phyloP scores from a whole-genome alignment of 2,797 vertebrate species.

The Gymnodraco acuticeps region DNA sequence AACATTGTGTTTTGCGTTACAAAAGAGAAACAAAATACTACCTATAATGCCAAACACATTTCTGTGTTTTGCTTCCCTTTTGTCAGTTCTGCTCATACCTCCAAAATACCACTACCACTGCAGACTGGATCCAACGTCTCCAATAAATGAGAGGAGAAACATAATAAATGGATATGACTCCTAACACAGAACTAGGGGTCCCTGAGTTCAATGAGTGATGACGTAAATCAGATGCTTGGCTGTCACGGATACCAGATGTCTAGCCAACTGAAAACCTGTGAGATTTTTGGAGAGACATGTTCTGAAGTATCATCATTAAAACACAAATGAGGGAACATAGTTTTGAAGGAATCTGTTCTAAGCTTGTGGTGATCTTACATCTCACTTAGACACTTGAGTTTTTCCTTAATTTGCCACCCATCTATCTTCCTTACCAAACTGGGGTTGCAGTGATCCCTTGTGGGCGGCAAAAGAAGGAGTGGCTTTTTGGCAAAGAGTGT shows the following conservation, averaged over 20 bases:
- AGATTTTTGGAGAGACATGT: not conserved
- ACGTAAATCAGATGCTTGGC: not conserved
- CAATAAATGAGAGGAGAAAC: no score
- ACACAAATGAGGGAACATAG: not conserved
- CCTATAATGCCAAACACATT: not conserved
- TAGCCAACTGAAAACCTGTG: not conserved
- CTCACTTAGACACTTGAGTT: not conserved
- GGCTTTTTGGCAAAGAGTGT: conserved; percentile 36
- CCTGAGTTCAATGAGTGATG: not conserved
- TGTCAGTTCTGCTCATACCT: not conserved
- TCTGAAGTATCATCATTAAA: not conserved
- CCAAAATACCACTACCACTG: no score
- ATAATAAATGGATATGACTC: not conserved
- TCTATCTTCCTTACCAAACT: conserved; percentile 10
- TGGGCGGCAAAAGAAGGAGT: conserved; percentile 32
- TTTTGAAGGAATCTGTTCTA: not conserved
- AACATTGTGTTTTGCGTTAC: not conserved
- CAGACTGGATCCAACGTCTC: no score
- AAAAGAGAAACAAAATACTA: not conserved
- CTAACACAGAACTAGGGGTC: not conserved
- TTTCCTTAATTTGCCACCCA: not conserved
- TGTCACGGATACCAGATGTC: not conserved
- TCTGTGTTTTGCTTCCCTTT: no score
- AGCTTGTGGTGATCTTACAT: not conserved
- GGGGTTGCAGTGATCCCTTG: conserved; percentile 7